phyloP scores from a whole-genome alignment of 2,888 invertebrate genomes.

The Cabera pusaria region DNA sequence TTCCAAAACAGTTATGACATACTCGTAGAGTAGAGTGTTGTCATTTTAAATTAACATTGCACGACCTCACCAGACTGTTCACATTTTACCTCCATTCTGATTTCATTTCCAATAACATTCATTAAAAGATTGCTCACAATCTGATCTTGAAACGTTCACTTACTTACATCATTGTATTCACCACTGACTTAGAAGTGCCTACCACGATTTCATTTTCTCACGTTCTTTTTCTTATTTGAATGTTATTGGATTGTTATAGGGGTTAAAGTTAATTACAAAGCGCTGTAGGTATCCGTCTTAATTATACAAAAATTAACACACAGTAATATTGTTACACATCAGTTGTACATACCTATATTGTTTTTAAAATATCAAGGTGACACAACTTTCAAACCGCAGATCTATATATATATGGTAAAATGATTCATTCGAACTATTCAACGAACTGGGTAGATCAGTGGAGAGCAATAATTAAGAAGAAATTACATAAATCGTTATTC shows the following conservation, averaged over 20 bases:
- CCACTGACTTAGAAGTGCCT: too few relatives aligned
- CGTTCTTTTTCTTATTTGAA: slow-evolving; percentile 26
- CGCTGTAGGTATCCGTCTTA: too few relatives aligned
- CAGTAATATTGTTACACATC: too few relatives aligned
- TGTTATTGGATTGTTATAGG: slow-evolving; percentile 9
- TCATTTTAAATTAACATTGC: slow-evolving; percentile 63
- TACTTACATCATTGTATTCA: slow-evolving; percentile 4
- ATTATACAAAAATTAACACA: too few relatives aligned
- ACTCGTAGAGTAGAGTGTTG: slow-evolving; percentile 44
- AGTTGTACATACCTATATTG: too few relatives aligned
- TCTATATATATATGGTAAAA: too few relatives aligned
- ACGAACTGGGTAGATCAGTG: too few relatives aligned
- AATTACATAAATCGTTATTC: slow-evolving; percentile 33
- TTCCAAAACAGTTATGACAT: slow-evolving; percentile 1
- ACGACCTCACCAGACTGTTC: slow-evolving; percentile 61
- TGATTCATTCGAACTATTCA: too few relatives aligned
- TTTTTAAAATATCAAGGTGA: slow-evolving; percentile 5
- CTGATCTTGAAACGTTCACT: slow-evolving; percentile 48
- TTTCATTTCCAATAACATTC: slow-evolving; percentile 57
- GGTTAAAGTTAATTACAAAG: too few relatives aligned
- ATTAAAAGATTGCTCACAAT: slow-evolving; percentile 27
- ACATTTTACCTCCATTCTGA: slow-evolving; percentile 63
- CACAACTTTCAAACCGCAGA: too few relatives aligned
- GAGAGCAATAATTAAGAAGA: too few relatives aligned
- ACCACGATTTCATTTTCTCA: slow-evolving; percentile 8